Evolutionary conservation across 2,797 vertebrate genomes (phyloP).

Genomic region (Cryptoprocta ferox): DNA sequence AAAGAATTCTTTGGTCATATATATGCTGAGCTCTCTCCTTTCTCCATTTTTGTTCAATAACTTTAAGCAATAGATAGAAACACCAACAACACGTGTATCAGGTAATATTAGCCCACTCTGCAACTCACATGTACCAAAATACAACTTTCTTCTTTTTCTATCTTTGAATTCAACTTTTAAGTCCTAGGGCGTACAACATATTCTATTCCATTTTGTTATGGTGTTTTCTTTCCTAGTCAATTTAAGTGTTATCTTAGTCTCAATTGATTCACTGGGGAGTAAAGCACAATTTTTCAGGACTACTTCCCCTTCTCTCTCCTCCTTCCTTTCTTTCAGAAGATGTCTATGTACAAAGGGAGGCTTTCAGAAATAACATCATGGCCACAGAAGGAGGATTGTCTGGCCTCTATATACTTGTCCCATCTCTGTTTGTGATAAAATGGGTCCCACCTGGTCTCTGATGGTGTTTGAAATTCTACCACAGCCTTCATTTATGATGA

Average conservation of each 20-base stretch:
- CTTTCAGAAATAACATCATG: background rate
- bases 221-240: background rate
- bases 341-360: background rate
- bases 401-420: background rate
- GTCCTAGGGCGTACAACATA: background rate
- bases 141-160: background rate
- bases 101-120: background rate
- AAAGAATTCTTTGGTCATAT: background rate
- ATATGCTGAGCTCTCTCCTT: background rate
- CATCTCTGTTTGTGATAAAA: background rate
- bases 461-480: background rate
- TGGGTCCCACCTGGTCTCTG: background rate
- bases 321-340: constrained; percentile 15
- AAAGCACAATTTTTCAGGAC: background rate
- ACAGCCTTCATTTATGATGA: background rate
- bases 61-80: constrained; percentile 30
- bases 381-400: background rate
- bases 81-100: background rate
- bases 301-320: background rate
- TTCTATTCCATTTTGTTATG: background rate
- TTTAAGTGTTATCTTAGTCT: background rate
- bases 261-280: background rate
- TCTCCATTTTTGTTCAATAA: background rate
- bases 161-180: constrained; percentile 34
- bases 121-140: background rate